Base-by-base conservation (phyloP, 2,888 invertebrate species). In the Didymodactylos carnosus region DNA sequence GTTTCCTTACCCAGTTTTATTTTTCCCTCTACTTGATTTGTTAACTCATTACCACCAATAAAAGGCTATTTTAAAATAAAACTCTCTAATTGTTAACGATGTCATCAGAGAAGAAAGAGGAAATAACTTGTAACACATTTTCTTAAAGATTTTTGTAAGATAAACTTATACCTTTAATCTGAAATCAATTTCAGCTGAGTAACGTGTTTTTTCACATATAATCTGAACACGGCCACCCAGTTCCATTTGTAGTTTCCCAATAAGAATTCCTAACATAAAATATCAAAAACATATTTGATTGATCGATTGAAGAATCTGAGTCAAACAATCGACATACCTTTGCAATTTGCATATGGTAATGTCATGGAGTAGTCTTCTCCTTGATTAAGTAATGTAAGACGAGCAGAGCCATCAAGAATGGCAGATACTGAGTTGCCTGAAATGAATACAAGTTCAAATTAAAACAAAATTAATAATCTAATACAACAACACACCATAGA, bases 271-370 rank as follows among this genome's bases (percentile, higher is more conserved):
- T 53, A 29, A 4, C 19, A 53, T 5, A 49, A 11, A 3, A 23
- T 23, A 2, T 10, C 5, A 3, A 49, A 3, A 23, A 8, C 11
- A 49, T 4, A 49, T 43, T n/a, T 16, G 5, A 7, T 43, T n/a
- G n/a, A 43, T 1, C 16, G 10, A 19, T 3, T n/a, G 7, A 29
- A 16, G 6, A 53, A 11, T n/a, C n/a, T n/a, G n/a, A n/a, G n/a
- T n/a, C n/a, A n/a, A n/a, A n/a, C n/a, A n/a, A n/a, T n/a, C n/a
- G 5, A 16, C 16, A 1, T 91, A 29, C 94, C 94, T 85, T 94
- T 94, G 85, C 94, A 94, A 81, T 94, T 92, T 53, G 94, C 94
- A 84, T 93, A 94, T 14, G 94, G 94, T 82, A 94, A 90, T 0
- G 91, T 91, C 76, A 93, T 88, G 53, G 89, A 86, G 82, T 94